Evolutionary conservation across 2,888 invertebrate species (phyloP).

Genomic region (Tillus elongatus): DNA sequence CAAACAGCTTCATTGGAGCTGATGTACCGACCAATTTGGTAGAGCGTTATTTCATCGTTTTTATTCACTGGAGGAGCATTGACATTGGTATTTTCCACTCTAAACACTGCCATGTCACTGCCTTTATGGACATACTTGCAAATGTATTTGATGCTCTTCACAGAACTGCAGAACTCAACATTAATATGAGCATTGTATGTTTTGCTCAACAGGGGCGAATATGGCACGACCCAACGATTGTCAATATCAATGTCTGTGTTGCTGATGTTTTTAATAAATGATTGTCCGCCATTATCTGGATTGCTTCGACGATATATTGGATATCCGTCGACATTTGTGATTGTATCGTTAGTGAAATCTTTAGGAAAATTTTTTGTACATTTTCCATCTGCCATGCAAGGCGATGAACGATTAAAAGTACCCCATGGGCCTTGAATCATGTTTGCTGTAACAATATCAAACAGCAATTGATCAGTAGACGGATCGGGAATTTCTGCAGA

Average conservation of each 20-base stretch:
- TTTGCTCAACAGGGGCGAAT: slow-evolving; percentile 22
- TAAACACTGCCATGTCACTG: slow-evolving; percentile 20
- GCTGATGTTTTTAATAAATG: too few relatives aligned
- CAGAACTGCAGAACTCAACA: slow-evolving; percentile 23
- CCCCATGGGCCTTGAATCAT: slow-evolving; percentile 42
- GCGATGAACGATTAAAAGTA: slow-evolving; percentile 27
- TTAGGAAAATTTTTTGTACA: slow-evolving; percentile 27
- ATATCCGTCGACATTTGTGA: slow-evolving; percentile 16
- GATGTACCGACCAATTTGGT: slow-evolving; percentile 26
- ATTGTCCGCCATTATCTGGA: too few relatives aligned
- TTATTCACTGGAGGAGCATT: slow-evolving; percentile 14
- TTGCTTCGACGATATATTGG: slow-evolving; percentile 10
- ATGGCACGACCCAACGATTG: too few relatives aligned
- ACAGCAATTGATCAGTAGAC: slow-evolving; percentile 24
- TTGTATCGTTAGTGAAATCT: too few relatives aligned
- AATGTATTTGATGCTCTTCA: slow-evolving; percentile 29
- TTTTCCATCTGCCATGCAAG: slow-evolving; percentile 37
- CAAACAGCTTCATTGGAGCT: too few relatives aligned
- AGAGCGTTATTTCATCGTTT: slow-evolving; percentile 23
- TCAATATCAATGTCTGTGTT: too few relatives aligned
- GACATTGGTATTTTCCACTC: slow-evolving; percentile 9
- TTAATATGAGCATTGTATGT: too few relatives aligned
- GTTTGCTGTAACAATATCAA: slow-evolving; percentile 29
- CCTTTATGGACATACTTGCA: slow-evolving; percentile 29
- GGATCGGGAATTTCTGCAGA: slow-evolving; percentile 31